A percentile compares a stretch with the other conserved stretches of the same genome.
phyloP scores from a whole-genome alignment of 2,888 invertebrate species.

The Diogma glabrata region DNA sequence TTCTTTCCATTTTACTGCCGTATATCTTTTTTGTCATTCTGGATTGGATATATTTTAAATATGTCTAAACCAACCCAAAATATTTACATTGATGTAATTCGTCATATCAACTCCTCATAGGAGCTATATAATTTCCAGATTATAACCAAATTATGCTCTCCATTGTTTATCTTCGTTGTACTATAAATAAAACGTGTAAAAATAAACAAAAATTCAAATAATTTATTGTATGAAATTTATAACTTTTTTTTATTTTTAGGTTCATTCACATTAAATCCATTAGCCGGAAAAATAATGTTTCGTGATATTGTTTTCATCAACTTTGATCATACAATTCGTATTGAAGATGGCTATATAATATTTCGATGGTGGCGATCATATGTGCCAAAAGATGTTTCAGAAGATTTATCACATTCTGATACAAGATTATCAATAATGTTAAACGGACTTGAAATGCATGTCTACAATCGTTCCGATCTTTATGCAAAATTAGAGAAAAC shows the following conservation, averaged over 20 bases:
- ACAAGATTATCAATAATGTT: constrained; percentile 81
- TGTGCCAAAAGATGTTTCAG: constrained; percentile 87
- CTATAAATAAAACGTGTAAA: constrained; percentile 7
- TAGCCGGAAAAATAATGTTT: constrained; percentile 98
- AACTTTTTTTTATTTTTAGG: constrained; percentile 45
- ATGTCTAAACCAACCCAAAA: too few species aligned
- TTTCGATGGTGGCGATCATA: constrained; percentile 98
- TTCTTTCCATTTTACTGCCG: too few species aligned
- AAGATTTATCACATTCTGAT: constrained; percentile 93
- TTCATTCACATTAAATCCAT: constrained; percentile 86
- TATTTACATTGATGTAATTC: too few species aligned
- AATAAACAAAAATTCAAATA: too few species aligned
- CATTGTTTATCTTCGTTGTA: too few species aligned
- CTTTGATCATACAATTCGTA: constrained; percentile 81
- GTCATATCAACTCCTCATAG: too few species aligned
- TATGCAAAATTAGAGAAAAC: constrained; percentile 79
- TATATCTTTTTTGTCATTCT: too few species aligned
- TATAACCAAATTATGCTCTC: too few species aligned
- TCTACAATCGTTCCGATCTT: constrained; percentile 82
- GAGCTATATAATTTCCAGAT: too few species aligned
- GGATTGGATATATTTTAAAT: too few species aligned
- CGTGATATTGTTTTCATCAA: constrained; percentile 89
- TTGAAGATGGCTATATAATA: constrained; percentile 94
- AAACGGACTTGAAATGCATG: constrained; percentile 89
- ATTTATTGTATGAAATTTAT: too few species aligned